A percentile compares a stretch with the other conserved stretches of the same genome.
These are phyloP conservation scores for Dipus sagitta DNA, from an alignment of 2,797 vertebrate genomes.

Conservation along the genomic window DNA sequence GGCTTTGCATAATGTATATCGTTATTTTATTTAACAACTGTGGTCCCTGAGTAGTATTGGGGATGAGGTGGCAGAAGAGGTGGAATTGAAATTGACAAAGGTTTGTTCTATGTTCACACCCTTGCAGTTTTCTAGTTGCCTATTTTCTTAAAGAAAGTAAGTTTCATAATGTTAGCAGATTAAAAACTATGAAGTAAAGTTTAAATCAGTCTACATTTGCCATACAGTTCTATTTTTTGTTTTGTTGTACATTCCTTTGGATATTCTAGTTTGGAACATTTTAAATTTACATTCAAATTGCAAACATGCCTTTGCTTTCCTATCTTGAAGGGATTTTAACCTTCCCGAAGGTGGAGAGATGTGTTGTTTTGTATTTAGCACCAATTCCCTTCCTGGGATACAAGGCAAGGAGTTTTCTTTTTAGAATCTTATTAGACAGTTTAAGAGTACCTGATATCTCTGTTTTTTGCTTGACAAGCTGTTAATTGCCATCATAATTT, in stretches of 20 bases:
- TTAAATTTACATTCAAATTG: constrained; percentile 70
- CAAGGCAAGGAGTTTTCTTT: neutral
- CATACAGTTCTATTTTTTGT: constrained; percentile 43
- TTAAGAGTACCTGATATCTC: neutral
- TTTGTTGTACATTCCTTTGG: constrained; percentile 28
- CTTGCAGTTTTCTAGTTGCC: constrained; percentile 63
- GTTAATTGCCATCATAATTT: neutral
- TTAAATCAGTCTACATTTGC: constrained; percentile 38
- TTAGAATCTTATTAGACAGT: constrained; percentile 32
- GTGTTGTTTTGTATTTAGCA: constrained; percentile 53
- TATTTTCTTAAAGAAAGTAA: constrained; percentile 37
- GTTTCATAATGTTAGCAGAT: constrained; percentile 57
- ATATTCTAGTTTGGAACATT: constrained; percentile 30
- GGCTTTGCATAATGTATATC: neutral
- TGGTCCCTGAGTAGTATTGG: neutral
- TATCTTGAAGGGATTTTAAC: constrained; percentile 70
- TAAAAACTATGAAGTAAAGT: constrained; percentile 46
- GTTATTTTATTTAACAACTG: constrained; percentile 58
- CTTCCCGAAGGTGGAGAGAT: constrained; percentile 61
- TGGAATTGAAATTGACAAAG: constrained; percentile 16
- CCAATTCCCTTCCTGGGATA: neutral
- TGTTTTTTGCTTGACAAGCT: neutral
- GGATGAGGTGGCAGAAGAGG: neutral
- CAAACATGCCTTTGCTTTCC: constrained; percentile 2
- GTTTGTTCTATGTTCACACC: neutral